Percentiles rank a stretch among this genome's conserved stretches.
Conservation (phyloP, 2,113 vertebrate species). For the Sminthopsis crassicaudata region DNA sequence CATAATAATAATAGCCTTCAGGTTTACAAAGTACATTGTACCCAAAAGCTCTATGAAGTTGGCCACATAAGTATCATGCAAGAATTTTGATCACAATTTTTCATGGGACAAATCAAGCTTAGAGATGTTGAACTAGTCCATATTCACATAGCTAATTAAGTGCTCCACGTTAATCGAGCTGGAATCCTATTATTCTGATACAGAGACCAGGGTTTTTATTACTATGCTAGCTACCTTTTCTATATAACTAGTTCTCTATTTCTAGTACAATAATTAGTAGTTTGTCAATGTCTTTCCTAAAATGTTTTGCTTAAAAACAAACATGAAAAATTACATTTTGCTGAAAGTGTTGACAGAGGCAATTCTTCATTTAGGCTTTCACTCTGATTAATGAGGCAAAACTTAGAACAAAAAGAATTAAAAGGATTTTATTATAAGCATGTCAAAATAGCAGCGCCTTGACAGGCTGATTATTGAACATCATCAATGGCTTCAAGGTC, state of each 20-base stretch:
- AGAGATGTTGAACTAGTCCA: neutral
- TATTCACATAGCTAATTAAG: neutral
- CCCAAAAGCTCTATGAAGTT: neutral
- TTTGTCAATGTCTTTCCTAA: neutral
- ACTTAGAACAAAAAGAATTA: neutral
- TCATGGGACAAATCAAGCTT: neutral
- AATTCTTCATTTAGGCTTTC: neutral
- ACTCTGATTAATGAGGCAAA: neutral
- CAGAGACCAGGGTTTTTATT: neutral
- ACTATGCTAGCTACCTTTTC: neutral
- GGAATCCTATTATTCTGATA: neutral
- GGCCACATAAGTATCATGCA: neutral
- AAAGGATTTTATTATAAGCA: neutral
- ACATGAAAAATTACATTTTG: neutral
- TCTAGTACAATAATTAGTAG: neutral
- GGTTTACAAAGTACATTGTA: neutral
- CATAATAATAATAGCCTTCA: neutral
- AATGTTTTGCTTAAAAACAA: neutral
- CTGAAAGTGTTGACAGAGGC: neutral
- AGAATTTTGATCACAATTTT: neutral
- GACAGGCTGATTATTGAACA: neutral
- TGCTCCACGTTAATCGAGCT: neutral
- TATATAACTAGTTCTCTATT: neutral
- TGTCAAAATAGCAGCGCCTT: neutral
- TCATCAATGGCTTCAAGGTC: neutral